phyloP scores from a whole-genome alignment of 1,140 invertebrate genomes.

The Meloidogyne exigua region DNA sequence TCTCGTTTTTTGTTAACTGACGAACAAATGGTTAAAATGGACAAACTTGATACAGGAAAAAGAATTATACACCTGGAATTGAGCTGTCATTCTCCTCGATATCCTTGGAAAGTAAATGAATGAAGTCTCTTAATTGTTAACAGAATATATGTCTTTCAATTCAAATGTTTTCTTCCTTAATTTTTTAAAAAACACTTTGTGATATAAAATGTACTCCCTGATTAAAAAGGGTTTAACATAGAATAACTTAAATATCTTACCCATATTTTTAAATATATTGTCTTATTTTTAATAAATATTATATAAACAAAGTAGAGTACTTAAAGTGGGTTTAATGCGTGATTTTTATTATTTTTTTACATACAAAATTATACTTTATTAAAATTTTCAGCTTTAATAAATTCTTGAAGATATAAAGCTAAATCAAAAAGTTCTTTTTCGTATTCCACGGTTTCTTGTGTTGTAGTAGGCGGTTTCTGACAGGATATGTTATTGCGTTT shows the following conservation, averaged over 20 bases:
- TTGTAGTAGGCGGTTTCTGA: not conserved
- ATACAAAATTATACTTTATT: not conserved
- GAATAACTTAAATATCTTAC: too few relatives aligned
- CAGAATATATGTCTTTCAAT: too few relatives aligned
- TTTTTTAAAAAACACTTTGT: too few relatives aligned
- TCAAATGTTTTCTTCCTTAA: not conserved
- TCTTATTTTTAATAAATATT: too few relatives aligned
- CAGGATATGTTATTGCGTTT: not conserved
- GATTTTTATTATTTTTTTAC: too few relatives aligned
- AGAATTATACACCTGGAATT: conserved; percentile 27
- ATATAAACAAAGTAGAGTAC: too few relatives aligned
- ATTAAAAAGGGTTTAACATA: too few relatives aligned
- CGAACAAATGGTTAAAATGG: conserved; percentile 39
- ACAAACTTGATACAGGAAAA: conserved; percentile 20
- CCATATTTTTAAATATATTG: too few relatives aligned
- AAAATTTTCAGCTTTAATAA: not conserved
- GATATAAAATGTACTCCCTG: too few relatives aligned
- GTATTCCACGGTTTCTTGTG: not conserved
- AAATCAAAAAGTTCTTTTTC: not conserved
- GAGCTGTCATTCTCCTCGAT: conserved; percentile 13
- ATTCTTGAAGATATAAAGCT: not conserved
- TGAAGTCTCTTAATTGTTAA: not conserved
- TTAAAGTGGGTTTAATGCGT: too few relatives aligned
- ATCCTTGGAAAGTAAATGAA: conserved; percentile 6
- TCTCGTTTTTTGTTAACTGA: conserved; percentile 49